Evolutionary conservation across 1,140 invertebrate species (phyloP).

Genomic region (Acromyrmex heyeri): DNA sequence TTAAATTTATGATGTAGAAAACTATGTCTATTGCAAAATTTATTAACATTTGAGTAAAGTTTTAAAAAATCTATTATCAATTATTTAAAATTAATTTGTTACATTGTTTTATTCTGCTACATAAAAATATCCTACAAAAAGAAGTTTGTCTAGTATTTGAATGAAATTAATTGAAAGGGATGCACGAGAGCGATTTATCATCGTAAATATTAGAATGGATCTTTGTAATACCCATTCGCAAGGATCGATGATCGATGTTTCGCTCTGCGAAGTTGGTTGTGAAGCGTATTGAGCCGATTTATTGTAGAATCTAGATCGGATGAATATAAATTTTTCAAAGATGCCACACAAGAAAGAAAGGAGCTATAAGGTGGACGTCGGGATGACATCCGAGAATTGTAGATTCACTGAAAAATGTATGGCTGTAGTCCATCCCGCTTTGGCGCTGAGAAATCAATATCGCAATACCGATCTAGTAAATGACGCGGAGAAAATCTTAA

Average conservation of each 20-base stretch:
- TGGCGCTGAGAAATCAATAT: slow-evolving; percentile 30
- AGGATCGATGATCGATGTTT: slow-evolving; percentile 30
- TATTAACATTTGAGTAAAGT: neutral
- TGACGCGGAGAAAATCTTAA: slow-evolving; percentile 42
- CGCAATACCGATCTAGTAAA: slow-evolving; percentile 21
- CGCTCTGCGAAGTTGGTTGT: neutral
- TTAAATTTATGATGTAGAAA: neutral
- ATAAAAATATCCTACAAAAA: neutral
- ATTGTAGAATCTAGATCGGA: slow-evolving; percentile 32
- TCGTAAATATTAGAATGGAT: slow-evolving; percentile 32
- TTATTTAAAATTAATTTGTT: slow-evolving; percentile 11
- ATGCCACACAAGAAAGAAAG: slow-evolving; percentile 14
- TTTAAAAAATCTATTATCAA: neutral
- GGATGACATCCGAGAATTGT: slow-evolving; percentile 47
- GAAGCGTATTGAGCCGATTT: slow-evolving; percentile 37
- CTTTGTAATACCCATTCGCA: neutral
- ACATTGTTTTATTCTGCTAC: neutral
- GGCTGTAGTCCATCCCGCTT: neutral
- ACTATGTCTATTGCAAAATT: neutral
- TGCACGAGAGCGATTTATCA: neutral
- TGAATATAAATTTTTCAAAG: slow-evolving; percentile 52
- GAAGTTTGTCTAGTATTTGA: neutral
- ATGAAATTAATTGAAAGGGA: slow-evolving; percentile 8
- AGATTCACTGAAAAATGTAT: slow-evolving; percentile 42
- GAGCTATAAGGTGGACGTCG: slow-evolving; percentile 26